phyloP scores from a whole-genome alignment of 1,140 invertebrate species.

The Euschistus heros region DNA sequence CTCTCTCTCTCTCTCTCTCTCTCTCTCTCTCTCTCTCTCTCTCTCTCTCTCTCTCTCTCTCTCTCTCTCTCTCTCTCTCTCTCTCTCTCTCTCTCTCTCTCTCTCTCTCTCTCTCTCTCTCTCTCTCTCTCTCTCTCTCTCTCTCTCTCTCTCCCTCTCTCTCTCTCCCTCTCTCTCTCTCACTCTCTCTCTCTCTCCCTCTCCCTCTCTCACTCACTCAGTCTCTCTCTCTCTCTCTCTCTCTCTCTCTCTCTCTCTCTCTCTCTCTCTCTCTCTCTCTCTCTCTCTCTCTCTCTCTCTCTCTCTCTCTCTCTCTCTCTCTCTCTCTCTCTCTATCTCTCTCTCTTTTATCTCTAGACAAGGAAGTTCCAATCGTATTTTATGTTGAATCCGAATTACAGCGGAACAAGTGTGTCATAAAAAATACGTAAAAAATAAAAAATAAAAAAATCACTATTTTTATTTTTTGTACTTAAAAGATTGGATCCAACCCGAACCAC shows the following conservation, averaged over 20 bases:
- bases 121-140: neutral
- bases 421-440: no score
- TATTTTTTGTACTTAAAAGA: no score
- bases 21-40: neutral
- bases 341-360: constrained; percentile 13
- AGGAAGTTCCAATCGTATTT: no score
- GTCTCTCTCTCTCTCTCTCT: neutral
- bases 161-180: neutral
- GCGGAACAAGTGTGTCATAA: no score
- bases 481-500: no score
- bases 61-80: neutral
- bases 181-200: neutral
- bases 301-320: constrained; percentile 18
- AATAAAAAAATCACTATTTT: no score
- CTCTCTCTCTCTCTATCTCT: constrained; percentile 18
- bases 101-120: neutral
- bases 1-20: neutral
- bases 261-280: constrained; percentile 10
- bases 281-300: neutral
- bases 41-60: neutral
- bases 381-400: no score
- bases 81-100: neutral
- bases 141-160: no score
- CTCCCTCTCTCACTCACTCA: neutral
- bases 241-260: constrained; percentile 15